Evolutionary conservation across 2,113 vertebrate genomes (phyloP), one percentile per base, ranked within the genome.

Genomic region (Xiphorhynchus elegans): DNA sequence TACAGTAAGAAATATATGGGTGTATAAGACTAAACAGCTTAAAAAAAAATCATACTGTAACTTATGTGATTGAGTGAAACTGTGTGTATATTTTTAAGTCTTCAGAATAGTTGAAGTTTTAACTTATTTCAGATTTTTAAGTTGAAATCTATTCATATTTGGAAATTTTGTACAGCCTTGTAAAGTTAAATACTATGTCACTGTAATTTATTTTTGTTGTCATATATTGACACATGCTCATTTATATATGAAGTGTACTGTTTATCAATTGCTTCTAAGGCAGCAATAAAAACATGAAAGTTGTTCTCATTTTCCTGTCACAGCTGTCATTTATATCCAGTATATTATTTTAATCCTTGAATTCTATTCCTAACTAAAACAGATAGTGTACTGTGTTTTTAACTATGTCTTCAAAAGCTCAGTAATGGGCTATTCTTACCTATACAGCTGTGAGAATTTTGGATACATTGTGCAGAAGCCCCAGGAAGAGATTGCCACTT

Each of bases 171-270:
- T 98, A 98, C 87, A 95, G 97, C 79, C 95, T 98, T 97, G 97
- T 97, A 97, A 94, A 97, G 93, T 96, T 96, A 96, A 97, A 97
- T 97, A 97, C 86, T 97, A 92, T 95, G 94, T 97, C 94, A 97
- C 91, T 96, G 97, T 97, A 97, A 97, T 93, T 98, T 97, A 98
- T 97, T 98, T 97, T 97, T 96, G 94, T 97, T 98, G 96, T 96
- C 94, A 97, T 97, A 92, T 96, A 96, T 90, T 97, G 96, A 97
- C 96, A 97, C 93, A 87, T 97, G 96, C 89, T 97, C 97, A 97
- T 98, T 98, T 98, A 97, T 97, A 97, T 98, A 97, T 97, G 91
- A 97, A 97, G 96, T 98, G 97, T 98, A 96, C 90, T 97, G 97
- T 97, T 98, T 97, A 98, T 98, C 95, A 96, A 97, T 97, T 97